Evolutionary conservation across 2,113 vertebrate genomes (phyloP).

Genomic region (Desmodus rotundus): DNA sequence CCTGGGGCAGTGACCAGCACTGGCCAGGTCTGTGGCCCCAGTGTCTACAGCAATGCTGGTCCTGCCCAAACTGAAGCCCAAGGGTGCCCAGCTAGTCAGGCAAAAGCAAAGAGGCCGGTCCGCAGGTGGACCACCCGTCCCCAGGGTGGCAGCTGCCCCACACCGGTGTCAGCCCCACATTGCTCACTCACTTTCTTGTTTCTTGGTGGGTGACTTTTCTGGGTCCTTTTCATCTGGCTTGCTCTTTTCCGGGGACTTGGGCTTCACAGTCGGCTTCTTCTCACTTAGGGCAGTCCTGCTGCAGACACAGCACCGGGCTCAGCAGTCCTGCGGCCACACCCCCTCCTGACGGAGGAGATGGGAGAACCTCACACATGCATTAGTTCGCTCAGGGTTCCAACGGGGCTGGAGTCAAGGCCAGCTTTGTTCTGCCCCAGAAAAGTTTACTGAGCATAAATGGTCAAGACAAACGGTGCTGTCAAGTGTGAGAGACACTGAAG

Average conservation of each 20-base stretch:
- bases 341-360: rapidly evolving
- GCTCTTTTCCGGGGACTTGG: constrained; percentile 96
- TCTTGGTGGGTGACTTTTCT: constrained; percentile 96
- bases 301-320: neutral
- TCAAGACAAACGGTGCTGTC: neutral
- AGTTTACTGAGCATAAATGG: neutral
- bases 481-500: neutral
- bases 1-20: neutral
- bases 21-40: neutral
- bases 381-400: neutral
- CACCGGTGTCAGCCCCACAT: rapidly evolving
- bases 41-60: neutral
- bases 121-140: rapidly evolving
- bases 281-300: constrained; percentile 95
- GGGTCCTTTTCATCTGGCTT: constrained; percentile 96
- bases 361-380: rapidly evolving
- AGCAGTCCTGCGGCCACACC: rapidly evolving
- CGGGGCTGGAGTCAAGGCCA: neutral
- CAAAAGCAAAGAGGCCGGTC: neutral
- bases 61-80: neutral
- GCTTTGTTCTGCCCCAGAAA: neutral
- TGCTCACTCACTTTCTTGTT: constrained; percentile 88
- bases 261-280: constrained; percentile 94
- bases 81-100: neutral
- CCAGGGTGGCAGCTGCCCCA: neutral